A percentile compares a stretch with the other conserved stretches of the same genome.
phyloP scores from a whole-genome alignment of 2,113 vertebrate species.

The Pachyramphus minor region DNA sequence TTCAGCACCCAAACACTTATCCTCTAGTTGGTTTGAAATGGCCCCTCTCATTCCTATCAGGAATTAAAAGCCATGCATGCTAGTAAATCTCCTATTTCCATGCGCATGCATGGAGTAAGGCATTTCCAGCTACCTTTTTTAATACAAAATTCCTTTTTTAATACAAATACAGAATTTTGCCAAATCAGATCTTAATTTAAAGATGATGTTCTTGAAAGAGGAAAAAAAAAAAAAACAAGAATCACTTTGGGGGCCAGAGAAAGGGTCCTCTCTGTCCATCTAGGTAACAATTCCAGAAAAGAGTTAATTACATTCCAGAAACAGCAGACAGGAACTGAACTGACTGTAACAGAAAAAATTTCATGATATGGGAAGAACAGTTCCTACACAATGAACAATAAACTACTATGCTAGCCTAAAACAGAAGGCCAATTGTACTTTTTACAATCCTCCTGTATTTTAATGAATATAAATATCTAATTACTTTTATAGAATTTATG shows the following conservation, averaged over 20 bases:
- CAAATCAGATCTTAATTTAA: neutral
- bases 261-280: neutral
- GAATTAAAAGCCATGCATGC: neutral
- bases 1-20: neutral
- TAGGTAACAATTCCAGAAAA: slow-evolving; percentile 4
- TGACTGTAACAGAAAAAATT: neutral
- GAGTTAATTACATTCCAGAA: slow-evolving; percentile 47
- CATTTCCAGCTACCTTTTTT: neutral
- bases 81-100: neutral
- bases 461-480: neutral
- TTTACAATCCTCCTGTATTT: neutral
- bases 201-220: neutral
- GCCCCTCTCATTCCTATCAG: neutral
- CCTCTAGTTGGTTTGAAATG: neutral
- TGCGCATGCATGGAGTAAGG: neutral
- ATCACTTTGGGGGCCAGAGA: neutral
- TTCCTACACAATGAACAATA: neutral
- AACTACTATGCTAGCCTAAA: neutral
- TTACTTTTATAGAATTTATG: neutral
- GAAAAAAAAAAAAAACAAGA: neutral
- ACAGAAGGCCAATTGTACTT: neutral
- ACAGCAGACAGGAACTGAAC: neutral
- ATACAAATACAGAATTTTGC: neutral
- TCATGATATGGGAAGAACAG: neutral
- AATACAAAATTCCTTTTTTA: neutral